Evolutionary conservation across 64 coral and sea anemone genomes (phyloP).

Genomic region (Stylophora pistillata): DNA sequence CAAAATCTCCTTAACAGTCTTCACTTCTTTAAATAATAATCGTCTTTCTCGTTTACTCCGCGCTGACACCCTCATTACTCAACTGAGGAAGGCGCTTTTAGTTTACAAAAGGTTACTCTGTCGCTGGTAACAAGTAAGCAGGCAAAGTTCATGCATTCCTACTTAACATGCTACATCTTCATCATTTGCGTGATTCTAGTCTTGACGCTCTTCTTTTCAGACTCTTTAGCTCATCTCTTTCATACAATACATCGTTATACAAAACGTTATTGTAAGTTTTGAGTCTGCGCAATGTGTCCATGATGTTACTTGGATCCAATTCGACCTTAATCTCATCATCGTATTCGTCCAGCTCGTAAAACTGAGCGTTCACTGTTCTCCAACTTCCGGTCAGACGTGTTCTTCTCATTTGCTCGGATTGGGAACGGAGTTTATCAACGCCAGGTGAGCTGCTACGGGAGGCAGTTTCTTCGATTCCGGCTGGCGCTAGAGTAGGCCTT

Average conservation of each 20-base stretch:
- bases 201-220: constrained; percentile 5
- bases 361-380: constrained; percentile 45
- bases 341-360: constrained; percentile 70
- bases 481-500: not conserved
- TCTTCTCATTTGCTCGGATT: constrained; percentile 8
- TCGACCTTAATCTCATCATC: constrained; percentile 60
- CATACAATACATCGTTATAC: constrained; percentile 50
- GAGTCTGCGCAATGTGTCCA: constrained; percentile 52
- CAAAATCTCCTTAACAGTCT: too few relatives aligned
- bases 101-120: too few relatives aligned
- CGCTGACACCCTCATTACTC: too few relatives aligned
- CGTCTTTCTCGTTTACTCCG: too few relatives aligned
- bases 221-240: constrained; percentile 30
- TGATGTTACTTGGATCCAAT: constrained; percentile 11
- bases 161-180: not conserved
- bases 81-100: too few relatives aligned
- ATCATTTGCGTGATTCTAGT: not conserved
- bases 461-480: not conserved
- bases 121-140: too few relatives aligned
- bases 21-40: too few relatives aligned
- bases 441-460: not conserved
- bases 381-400: constrained; percentile 43
- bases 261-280: constrained; percentile 52
- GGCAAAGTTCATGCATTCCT: not conserved
- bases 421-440: not conserved